phyloP scores from a whole-genome alignment of 2,888 invertebrate species.

The Cynaeus angustus region DNA sequence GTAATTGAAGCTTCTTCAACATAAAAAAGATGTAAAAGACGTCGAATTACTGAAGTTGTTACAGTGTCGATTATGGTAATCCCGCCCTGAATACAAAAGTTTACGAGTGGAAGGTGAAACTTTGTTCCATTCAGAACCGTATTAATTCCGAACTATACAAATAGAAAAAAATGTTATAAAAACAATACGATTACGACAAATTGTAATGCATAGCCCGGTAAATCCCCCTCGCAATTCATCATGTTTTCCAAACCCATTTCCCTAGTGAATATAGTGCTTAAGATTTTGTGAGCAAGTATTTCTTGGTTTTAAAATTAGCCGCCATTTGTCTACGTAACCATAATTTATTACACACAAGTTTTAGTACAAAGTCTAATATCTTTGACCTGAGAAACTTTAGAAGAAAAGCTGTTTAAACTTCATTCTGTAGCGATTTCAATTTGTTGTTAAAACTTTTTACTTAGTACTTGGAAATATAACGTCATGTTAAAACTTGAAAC shows the following conservation, averaged over 20 bases:
- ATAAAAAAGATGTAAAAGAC: background rate
- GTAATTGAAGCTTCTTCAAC: slow-evolving; percentile 1
- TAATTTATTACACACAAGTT: slow-evolving; percentile 42
- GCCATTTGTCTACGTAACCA: slow-evolving; percentile 42
- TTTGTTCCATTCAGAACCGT: slow-evolving; percentile 6
- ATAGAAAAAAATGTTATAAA: background rate
- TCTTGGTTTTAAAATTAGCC: slow-evolving; percentile 41
- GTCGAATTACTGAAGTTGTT: slow-evolving; percentile 21
- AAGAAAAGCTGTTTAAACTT: slow-evolving; percentile 44
- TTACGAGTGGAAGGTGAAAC: slow-evolving; percentile 22
- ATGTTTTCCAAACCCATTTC: slow-evolving; percentile 9
- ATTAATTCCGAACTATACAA: background rate
- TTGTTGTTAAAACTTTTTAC: slow-evolving; percentile 42
- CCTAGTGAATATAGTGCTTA: slow-evolving; percentile 12
- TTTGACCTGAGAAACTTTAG: slow-evolving; percentile 40
- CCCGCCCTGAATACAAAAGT: slow-evolving; percentile 8
- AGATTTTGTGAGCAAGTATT: slow-evolving; percentile 24
- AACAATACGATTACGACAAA: background rate
- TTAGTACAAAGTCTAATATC: slow-evolving; percentile 36
- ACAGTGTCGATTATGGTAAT: slow-evolving; percentile 30
- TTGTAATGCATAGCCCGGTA: background rate
- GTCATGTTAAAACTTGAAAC: slow-evolving; percentile 17
- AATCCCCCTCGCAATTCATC: background rate
- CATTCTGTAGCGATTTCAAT: slow-evolving; percentile 33
- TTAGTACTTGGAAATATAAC: slow-evolving; percentile 23